Evolutionary conservation across 2,888 invertebrate species (phyloP).

Genomic region (Ditula angustiorana): DNA sequence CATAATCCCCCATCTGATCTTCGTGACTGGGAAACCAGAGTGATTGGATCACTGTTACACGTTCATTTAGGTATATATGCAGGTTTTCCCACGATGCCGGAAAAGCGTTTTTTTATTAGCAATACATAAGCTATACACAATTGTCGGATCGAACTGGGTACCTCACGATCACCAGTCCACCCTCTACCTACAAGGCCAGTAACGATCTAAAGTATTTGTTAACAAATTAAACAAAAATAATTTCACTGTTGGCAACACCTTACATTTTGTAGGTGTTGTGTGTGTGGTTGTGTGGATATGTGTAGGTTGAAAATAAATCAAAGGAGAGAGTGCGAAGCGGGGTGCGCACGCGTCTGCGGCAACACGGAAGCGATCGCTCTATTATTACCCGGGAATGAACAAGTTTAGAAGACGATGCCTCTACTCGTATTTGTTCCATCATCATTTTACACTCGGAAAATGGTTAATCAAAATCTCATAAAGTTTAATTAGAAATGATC

Average conservation of each 20-base stretch:
- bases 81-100: too few species aligned
- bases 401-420: conserved; percentile 36
- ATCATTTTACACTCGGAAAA: not conserved
- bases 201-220: too few species aligned
- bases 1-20: too few species aligned
- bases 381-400: conserved; percentile 44
- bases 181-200: too few species aligned
- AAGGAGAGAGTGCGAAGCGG: conserved; percentile 33
- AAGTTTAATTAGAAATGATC: too few species aligned
- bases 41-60: too few species aligned
- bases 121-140: too few species aligned
- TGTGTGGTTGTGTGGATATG: conserved; percentile 5
- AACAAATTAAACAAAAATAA: not conserved
- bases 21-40: too few species aligned
- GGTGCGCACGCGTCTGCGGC: conserved; percentile 27
- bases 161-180: too few species aligned
- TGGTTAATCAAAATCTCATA: not conserved
- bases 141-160: too few species aligned
- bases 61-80: too few species aligned
- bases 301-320: conserved; percentile 38
- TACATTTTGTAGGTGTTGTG: conserved; percentile 8
- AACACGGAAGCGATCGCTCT: conserved; percentile 46
- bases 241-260: not conserved
- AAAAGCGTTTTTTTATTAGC: too few species aligned
- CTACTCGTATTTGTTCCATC: not conserved